A percentile compares a stretch with the other conserved stretches of the same genome.
Evolutionary conservation across 2,888 invertebrate genomes (phyloP).

Genomic region (Mamestra brassicae): DNA sequence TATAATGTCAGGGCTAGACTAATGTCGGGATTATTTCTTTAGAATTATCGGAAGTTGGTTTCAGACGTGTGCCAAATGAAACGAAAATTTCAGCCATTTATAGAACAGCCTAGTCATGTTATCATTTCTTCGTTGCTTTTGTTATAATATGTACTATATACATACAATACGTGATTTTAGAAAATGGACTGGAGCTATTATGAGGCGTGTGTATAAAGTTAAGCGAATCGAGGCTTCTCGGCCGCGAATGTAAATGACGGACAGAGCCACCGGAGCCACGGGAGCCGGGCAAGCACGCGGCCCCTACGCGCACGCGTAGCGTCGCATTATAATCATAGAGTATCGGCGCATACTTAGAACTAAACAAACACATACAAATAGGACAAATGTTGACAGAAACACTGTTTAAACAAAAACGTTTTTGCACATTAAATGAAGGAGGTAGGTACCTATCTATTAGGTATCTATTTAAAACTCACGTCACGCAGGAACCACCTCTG

Average conservation of each 20-base stretch:
- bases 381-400: conserved; percentile 11
- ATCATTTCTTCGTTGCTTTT: neutral
- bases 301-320: conserved; percentile 33
- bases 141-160: neutral
- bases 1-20: neutral
- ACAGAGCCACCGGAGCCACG: conserved; percentile 23
- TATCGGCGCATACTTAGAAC: conserved; percentile 34
- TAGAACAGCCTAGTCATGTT: neutral
- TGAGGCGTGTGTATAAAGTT: conserved; percentile 33
- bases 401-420: neutral
- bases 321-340: conserved; percentile 50
- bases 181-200: conserved; percentile 23
- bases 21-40: neutral
- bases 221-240: conserved; percentile 65
- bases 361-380: neutral
- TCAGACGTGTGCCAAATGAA: neutral
- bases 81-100: neutral
- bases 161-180: conserved; percentile 22
- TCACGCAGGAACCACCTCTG: neutral
- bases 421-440: neutral
- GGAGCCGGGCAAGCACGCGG: conserved; percentile 36
- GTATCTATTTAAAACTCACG: neutral
- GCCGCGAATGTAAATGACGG: conserved; percentile 57
- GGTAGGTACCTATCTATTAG: neutral
- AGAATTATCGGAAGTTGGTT: neutral